Evolutionary conservation across 2,888 invertebrate genomes (phyloP).

Genomic region (Pristionchus arcanus): DNA sequence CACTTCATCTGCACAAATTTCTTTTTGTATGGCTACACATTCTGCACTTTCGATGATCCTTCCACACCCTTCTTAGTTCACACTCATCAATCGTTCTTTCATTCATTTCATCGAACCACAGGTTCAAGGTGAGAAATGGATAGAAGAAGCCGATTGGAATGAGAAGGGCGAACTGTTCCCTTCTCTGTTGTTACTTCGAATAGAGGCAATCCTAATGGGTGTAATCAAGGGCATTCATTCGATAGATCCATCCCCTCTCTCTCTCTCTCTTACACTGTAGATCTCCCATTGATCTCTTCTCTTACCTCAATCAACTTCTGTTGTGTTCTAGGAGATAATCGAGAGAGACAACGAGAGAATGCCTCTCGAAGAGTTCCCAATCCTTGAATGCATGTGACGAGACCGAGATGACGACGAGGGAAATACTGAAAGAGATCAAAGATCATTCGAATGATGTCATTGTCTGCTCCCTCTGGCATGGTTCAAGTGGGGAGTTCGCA

Average conservation of each 20-base stretch:
- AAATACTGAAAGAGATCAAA: conserved; percentile 64
- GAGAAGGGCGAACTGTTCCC: conserved; percentile 2
- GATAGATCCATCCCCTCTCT: background rate
- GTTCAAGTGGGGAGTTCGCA: conserved; percentile 3
- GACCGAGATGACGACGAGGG: conserved; percentile 77
- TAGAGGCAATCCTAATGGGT: background rate
- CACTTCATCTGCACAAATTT: background rate
- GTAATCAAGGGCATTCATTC: conserved; percentile 29
- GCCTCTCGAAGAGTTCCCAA: conserved; percentile 75
- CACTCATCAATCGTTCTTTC: conserved; percentile 16
- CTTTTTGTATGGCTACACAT: background rate
- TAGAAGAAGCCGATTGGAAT: conserved; percentile 19
- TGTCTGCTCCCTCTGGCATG: conserved; percentile 10
- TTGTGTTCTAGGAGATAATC: conserved; percentile 76
- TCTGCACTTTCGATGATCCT: background rate
- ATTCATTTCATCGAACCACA: background rate
- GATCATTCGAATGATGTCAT: conserved; percentile 8
- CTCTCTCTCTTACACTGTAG: background rate
- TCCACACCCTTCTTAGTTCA: conserved; percentile 7
- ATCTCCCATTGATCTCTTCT: background rate
- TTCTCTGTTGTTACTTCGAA: conserved; percentile 10
- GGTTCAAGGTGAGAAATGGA: conserved; percentile 38
- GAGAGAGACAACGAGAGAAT: conserved; percentile 73
- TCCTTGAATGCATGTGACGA: conserved; percentile 77
- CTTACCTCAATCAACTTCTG: conserved; percentile 70